Base-by-base conservation (phyloP, 2,797 vertebrate genomes). In the Danio tinwini region DNA sequence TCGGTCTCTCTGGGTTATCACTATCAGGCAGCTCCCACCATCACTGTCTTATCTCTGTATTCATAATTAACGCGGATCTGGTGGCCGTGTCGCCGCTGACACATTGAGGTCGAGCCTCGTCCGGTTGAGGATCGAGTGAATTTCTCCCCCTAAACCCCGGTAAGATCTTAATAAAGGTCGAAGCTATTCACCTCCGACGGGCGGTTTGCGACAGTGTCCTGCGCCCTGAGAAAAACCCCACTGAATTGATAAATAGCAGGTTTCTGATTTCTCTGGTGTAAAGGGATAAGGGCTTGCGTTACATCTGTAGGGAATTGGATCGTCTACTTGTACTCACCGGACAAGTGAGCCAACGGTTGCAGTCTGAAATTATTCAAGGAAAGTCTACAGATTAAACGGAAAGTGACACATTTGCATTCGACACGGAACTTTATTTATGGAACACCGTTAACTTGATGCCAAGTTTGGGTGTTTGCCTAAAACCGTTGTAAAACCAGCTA, bases 161-260 rank as follows among this genome's bases (percentile, higher is more conserved):
- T 50, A 3, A 49, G 3, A 21, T 77, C 64, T 17, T 68, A 59
- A 47, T 19, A 29, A 13, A 12, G 7, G 49, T 42, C n/a, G 17
- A 55, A 16, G 65, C 14, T 40, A 62, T 58, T 70, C 39, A 47
- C 39, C 44, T 90, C 88, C 76, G n/a, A 74, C 88, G 82, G 79
- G 29, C 29, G 29, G n/a, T n/a, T n/a, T 44, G 68, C 78, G 81
- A n/a, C n/a, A n/a, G n/a, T n/a, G n/a, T n/a, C 84, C 82, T 84
- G 81, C 65, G 81, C 71, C 71, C 86, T 88, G 88, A 90, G 71
- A 56, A 81, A 83, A 81, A 83, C 61, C 39, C 3, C 47, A 59
- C 88, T 94, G 47, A 94, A 94, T 93, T 90, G 93, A 82, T 92
- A 83, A 93, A 88, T 59, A 81, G 55, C 76, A 82, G 82, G 90